A percentile compares a stretch with the other conserved stretches of the same genome.
Evolutionary conservation across 2,888 invertebrate genomes (phyloP).

Genomic region (Pedicia rivosa): DNA sequence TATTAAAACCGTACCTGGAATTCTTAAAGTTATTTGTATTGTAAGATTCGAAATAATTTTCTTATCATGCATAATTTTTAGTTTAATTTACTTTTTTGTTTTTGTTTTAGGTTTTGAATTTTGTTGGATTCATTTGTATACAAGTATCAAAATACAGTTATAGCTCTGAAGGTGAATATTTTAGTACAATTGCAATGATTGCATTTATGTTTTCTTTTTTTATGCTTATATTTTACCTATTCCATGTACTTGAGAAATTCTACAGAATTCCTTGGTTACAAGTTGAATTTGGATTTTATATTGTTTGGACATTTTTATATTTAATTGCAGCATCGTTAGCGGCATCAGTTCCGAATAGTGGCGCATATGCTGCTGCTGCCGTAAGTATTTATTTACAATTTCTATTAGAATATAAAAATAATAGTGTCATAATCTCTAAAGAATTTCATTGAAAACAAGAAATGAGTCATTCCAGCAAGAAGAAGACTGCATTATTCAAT

Average conservation of each 20-base stretch:
- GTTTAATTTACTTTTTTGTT: constrained; percentile 8
- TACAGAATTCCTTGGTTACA: constrained; percentile 76
- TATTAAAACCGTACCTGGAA: constrained; percentile 53
- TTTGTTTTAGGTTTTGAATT: constrained; percentile 42
- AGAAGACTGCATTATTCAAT: too few relatives aligned
- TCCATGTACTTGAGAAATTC: constrained; percentile 74
- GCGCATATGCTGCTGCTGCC: constrained; percentile 48
- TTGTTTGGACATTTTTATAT: constrained; percentile 56
- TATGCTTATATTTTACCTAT: constrained; percentile 61
- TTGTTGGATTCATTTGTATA: constrained; percentile 70
- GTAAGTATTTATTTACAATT: too few relatives aligned
- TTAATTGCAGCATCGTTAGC: constrained; percentile 58
- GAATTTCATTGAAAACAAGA: too few relatives aligned
- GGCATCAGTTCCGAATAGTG: constrained; percentile 39
- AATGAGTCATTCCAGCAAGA: too few relatives aligned
- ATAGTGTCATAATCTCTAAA: too few relatives aligned
- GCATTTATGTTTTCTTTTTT: constrained; percentile 77
- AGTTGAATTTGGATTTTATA: constrained; percentile 62
- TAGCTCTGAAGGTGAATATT: constrained; percentile 49
- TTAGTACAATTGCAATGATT: constrained; percentile 62
- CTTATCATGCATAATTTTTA: background rate
- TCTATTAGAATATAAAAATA: too few relatives aligned
- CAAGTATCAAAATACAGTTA: constrained; percentile 39
- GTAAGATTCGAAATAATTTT: constrained; percentile 37
- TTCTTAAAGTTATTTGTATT: constrained; percentile 58